Conservation (phyloP, 2,888 invertebrate species). For the Polyploca ridens region DNA sequence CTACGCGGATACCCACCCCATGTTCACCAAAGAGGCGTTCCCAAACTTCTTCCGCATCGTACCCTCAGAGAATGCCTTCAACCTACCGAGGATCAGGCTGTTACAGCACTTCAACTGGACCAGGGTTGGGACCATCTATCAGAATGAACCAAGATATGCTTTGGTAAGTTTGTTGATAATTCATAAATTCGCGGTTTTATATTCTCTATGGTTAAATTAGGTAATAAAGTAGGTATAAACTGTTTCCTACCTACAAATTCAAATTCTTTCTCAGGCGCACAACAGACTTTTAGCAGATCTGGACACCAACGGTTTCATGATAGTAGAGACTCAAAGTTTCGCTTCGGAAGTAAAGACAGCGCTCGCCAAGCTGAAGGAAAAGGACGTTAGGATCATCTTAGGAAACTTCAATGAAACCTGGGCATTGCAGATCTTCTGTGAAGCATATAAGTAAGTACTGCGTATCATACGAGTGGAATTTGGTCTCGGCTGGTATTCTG, state of each 20-base stretch:
- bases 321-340: conserved; percentile 95
- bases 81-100: conserved; percentile 94
- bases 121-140: conserved; percentile 97
- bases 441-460: conserved; percentile 88
- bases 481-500: too few relatives aligned
- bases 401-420: conserved; percentile 98
- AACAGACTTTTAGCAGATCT: conserved; percentile 94
- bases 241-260: too few relatives aligned
- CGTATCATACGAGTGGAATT: too few relatives aligned
- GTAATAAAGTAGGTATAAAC: too few relatives aligned
- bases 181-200: too few relatives aligned
- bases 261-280: conserved; percentile 88
- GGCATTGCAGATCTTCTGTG: conserved; percentile 95
- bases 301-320: conserved; percentile 91
- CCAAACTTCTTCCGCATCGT: conserved; percentile 99
- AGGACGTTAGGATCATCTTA: conserved; percentile 97
- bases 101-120: conserved; percentile 98
- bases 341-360: conserved; percentile 94
- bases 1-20: conserved; percentile 98
- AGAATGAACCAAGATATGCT: conserved; percentile 97
- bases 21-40: conserved; percentile 96
- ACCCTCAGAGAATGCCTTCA: conserved; percentile 98
- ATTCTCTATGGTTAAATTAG: too few relatives aligned
- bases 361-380: conserved; percentile 92
- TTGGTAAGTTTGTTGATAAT: conserved; percentile 84